Percentiles rank a stretch among this genome's conserved stretches.
These are phyloP conservation scores for Lamellibrachia satsuma DNA, from an alignment of 2,888 invertebrate species.

Conservation along the genomic window DNA sequence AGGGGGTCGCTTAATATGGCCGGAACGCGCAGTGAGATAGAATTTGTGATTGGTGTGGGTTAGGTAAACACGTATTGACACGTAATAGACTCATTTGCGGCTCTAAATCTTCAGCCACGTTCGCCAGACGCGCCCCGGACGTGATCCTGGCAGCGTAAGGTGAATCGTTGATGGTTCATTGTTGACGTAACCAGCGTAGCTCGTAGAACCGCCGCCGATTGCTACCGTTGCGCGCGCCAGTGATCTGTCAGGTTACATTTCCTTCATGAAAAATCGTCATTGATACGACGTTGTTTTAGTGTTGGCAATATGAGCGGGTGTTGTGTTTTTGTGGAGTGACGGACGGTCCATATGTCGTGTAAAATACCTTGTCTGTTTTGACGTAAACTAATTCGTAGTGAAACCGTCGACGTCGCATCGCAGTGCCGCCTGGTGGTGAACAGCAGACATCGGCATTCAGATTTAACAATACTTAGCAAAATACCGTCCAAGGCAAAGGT, in stretches of 20 bases:
- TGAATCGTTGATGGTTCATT: not conserved
- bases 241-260: not conserved
- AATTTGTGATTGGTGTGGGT: conserved; percentile 17
- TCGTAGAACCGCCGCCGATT: not conserved
- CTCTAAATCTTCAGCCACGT: not conserved
- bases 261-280: not conserved
- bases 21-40: not conserved
- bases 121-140: not conserved
- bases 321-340: not conserved
- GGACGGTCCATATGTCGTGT: not conserved
- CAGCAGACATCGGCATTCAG: not conserved
- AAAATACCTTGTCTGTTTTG: not conserved
- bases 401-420: not conserved
- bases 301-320: not conserved
- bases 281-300: not conserved
- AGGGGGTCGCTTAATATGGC: not conserved
- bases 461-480: not conserved
- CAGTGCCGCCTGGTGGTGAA: not conserved
- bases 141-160: not conserved
- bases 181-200: not conserved
- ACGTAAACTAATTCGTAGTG: not conserved
- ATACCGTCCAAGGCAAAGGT: no score
- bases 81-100: not conserved
- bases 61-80: not conserved
- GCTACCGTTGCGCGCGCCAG: not conserved